Evolutionary conservation across 2,797 vertebrate genomes (phyloP), one percentile per base, ranked within the genome.

Genomic region (Aphelocoma californica): DNA sequence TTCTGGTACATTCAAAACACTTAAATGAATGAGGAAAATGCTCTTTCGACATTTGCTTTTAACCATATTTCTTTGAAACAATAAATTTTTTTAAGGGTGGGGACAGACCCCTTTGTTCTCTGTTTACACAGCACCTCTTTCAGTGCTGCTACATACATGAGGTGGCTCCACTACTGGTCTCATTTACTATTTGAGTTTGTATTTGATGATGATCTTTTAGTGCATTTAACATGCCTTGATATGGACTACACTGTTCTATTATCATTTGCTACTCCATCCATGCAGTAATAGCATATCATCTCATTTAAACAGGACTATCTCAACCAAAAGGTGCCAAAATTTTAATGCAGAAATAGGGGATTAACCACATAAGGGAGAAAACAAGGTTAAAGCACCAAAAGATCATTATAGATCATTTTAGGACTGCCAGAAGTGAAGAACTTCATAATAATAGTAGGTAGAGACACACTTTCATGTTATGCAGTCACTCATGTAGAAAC

Each of bases 1-100:
- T 93, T 84, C 48, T 94, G 45, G 60, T 74, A 77, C 71, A 67
- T 86, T 86, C 81, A 94, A 88, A 95, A 93, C 6, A 82, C 48
- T 47, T 86, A 86, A 38, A 86, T 90, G 60, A 91, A 95, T 71
- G 70, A 66, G 56, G 6, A 20, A 90, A 90, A 88, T 70, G 19
- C 17, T 88, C 38, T 6, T 92, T 92, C 57, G 29, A 17, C 18
- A 25, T 94, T 86, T 80, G 29, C 50, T 93, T 94, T 92, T 82
- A 82, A 92, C 32, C 32, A 4, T 79, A 29, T 90, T 96, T 96
- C 81, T 78, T 91, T 95, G 74, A 88, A 93, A 90, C 34, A 93
- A 71, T 64, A 24, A 7, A 0, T 31, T 74, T 92, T 88, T 92
- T 89, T 51, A 83, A 77, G 48, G 56, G 61, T 32, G 44, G 50